These are phyloP conservation scores for Geophilus truncorum DNA, from an alignment of 2,888 invertebrate species.

Conservation along the genomic window DNA sequence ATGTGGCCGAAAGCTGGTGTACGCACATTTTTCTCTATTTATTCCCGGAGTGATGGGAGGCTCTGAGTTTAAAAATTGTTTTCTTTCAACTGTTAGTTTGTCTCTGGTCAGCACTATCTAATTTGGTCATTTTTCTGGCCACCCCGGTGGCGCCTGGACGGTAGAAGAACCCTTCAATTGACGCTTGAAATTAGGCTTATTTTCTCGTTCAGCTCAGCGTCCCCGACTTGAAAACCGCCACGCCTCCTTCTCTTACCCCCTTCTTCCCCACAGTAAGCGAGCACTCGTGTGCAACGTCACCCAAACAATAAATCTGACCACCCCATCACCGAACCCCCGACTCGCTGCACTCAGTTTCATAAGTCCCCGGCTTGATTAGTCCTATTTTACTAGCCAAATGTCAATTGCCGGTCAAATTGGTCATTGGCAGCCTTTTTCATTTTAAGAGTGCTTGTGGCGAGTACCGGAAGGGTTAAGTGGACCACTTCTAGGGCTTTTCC, in stretches of 20 bases:
- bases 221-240: slow-evolving; percentile 20
- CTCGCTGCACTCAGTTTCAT: too few species aligned
- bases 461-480: slow-evolving; percentile 14
- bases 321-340: not conserved
- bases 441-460: not conserved
- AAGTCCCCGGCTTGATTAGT: too few species aligned
- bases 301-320: not conserved
- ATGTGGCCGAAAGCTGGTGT: too few species aligned
- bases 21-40: too few species aligned
- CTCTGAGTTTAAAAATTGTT: not conserved
- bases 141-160: slow-evolving; percentile 12
- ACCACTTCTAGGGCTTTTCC: not conserved
- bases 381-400: not conserved
- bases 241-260: slow-evolving; percentile 12
- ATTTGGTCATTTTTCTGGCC: slow-evolving; percentile 21
- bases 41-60: too few species aligned
- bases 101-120: slow-evolving; percentile 14
- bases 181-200: slow-evolving; percentile 25
- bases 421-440: not conserved
- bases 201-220: slow-evolving; percentile 27
- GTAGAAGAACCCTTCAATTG: slow-evolving; percentile 20
- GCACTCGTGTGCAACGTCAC: slow-evolving; percentile 11
- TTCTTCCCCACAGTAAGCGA: not conserved
- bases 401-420: not conserved
- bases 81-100: not conserved